Percentiles rank a stretch among this genome's conserved stretches.
phyloP scores from a whole-genome alignment of 2,888 invertebrate genomes.

The Parasteatoda lunata region DNA sequence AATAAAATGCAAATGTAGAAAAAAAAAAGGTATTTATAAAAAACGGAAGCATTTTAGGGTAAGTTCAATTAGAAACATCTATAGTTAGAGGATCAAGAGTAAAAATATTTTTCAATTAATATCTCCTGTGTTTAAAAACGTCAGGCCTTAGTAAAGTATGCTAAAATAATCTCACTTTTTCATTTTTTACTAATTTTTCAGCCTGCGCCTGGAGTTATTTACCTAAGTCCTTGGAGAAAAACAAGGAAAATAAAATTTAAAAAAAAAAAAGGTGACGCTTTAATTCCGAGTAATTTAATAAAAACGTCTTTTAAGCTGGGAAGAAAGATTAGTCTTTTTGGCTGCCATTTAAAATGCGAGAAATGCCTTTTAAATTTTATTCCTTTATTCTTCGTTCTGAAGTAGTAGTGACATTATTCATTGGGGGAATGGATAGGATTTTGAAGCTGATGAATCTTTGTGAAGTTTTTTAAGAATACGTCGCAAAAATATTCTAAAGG shows the following conservation, averaged over 20 bases:
- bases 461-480: no score
- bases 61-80: conserved; percentile 55
- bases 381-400: no score
- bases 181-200: not conserved
- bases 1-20: conserved; percentile 59
- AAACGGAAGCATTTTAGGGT: conserved; percentile 8
- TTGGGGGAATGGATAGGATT: no score
- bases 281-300: conserved; percentile 13
- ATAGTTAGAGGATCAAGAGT: conserved; percentile 34
- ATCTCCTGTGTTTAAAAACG: conserved; percentile 26
- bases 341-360: no score
- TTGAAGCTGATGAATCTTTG: no score
- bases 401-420: no score
- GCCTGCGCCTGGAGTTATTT: conserved; percentile 1
- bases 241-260: not conserved
- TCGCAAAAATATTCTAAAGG: no score
- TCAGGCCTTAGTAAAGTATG: not conserved
- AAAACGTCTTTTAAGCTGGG: not conserved
- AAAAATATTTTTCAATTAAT: conserved; percentile 62
- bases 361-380: no score
- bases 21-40: conserved; percentile 20
- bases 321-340: no score
- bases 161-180: conserved; percentile 14
- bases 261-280: not conserved
- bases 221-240: not conserved